These are phyloP conservation scores for Periplaneta americana DNA, from an alignment of 1,140 invertebrate species.

Conservation along the genomic window DNA sequence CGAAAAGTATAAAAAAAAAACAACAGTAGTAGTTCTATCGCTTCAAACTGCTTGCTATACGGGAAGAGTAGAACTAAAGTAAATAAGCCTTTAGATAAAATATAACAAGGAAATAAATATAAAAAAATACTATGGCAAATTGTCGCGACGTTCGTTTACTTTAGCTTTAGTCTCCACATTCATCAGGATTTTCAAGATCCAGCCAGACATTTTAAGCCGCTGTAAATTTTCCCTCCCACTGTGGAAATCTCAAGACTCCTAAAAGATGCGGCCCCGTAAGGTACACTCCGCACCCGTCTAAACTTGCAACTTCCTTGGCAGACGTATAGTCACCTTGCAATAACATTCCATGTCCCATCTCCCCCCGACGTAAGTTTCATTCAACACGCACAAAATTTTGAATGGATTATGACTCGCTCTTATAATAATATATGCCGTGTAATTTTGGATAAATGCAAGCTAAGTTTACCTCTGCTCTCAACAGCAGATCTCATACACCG, in stretches of 20 bases:
- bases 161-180: conserved; percentile 32
- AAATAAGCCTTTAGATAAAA: conserved; percentile 9
- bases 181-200: conserved; percentile 44
- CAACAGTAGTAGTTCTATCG: background rate
- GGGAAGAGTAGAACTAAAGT: background rate
- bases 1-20: background rate
- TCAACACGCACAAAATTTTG: no score
- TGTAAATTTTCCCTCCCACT: conserved; percentile 36
- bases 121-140: conserved; percentile 8
- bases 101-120: conserved; percentile 10
- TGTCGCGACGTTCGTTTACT: conserved; percentile 18
- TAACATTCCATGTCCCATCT: no score
- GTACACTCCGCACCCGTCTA: background rate
- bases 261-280: conserved; percentile 2
- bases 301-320: background rate
- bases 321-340: no score
- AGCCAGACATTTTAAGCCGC: conserved; percentile 44
- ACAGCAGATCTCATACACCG: no score
- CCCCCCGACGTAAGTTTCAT: no score
- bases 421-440: no score
- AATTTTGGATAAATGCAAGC: no score
- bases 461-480: no score
- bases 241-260: background rate
- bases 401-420: no score
- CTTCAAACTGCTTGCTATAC: conserved; percentile 1